Percentiles rank a stretch among this genome's conserved stretches.
Evolutionary conservation across 2,888 invertebrate genomes (phyloP).

Genomic region (Coleophora flavipennella): DNA sequence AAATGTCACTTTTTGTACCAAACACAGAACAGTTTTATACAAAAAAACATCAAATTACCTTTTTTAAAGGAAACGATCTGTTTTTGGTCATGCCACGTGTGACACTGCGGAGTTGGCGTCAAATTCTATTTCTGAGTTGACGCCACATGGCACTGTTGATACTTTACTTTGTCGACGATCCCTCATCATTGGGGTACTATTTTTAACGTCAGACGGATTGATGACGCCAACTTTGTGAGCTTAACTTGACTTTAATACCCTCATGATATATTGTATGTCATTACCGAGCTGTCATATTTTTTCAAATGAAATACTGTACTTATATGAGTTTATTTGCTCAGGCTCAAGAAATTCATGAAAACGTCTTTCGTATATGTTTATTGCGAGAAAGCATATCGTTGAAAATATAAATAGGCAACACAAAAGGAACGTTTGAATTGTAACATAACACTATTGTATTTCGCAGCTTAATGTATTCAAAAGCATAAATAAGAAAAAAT

Average conservation of each 20-base stretch:
- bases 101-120: constrained; percentile 43
- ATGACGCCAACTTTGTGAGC: constrained; percentile 46
- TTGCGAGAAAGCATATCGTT: constrained; percentile 20
- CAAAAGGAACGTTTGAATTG: constrained; percentile 27
- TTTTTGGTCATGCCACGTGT: constrained; percentile 66
- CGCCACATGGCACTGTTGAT: constrained; percentile 63
- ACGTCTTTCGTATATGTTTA: constrained; percentile 26
- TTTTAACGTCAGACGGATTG: constrained; percentile 49
- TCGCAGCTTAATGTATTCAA: constrained; percentile 45
- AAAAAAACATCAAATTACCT: constrained; percentile 69
- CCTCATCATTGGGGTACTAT: constrained; percentile 59
- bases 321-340: constrained; percentile 37
- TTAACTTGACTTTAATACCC: constrained; percentile 57
- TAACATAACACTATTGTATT: constrained; percentile 38
- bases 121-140: constrained; percentile 49
- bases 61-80: constrained; percentile 72
- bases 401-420: constrained; percentile 15
- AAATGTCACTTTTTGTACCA: constrained; percentile 57
- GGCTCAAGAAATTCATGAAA: constrained; percentile 15
- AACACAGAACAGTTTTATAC: constrained; percentile 19
- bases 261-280: constrained; percentile 47
- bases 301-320: constrained; percentile 33
- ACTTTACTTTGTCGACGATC: constrained; percentile 61
- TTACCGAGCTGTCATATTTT: constrained; percentile 37
- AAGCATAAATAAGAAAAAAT: constrained; percentile 40